Percentiles rank a stretch among this genome's conserved stretches.
phyloP scores from a whole-genome alignment of 1,140 invertebrate genomes.

The Argopecten irradians region DNA sequence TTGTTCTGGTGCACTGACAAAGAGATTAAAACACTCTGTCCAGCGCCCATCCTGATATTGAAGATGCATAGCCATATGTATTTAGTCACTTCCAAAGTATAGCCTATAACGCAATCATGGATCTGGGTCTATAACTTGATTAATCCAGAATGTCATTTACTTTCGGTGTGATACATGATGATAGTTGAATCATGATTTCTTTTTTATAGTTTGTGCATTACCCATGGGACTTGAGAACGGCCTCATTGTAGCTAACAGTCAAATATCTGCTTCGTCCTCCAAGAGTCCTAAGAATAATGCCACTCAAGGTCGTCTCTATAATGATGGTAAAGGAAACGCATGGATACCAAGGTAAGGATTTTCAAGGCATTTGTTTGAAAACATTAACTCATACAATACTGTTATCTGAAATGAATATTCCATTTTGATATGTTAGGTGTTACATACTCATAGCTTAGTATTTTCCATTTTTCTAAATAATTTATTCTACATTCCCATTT shows the following conservation, averaged over 20 bases:
- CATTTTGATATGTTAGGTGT: too few relatives aligned
- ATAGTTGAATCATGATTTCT: not conserved
- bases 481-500: not conserved
- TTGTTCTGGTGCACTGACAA: too few relatives aligned
- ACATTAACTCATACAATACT: not conserved
- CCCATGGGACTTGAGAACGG: constrained; percentile 57
- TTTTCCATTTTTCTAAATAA: too few relatives aligned
- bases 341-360: constrained; percentile 44
- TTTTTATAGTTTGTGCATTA: constrained; percentile 56
- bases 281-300: constrained; percentile 38
- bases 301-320: constrained; percentile 43
- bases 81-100: too few relatives aligned
- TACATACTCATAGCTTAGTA: too few relatives aligned
- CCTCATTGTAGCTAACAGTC: constrained; percentile 52
- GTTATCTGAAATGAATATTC: not conserved
- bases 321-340: constrained; percentile 27
- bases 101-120: too few relatives aligned
- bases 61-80: too few relatives aligned
- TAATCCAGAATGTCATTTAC: too few relatives aligned
- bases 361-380: not conserved
- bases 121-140: too few relatives aligned
- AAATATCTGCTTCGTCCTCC: constrained; percentile 54
- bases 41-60: too few relatives aligned
- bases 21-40: too few relatives aligned
- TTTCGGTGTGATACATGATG: not conserved